phyloP scores from a whole-genome alignment of 2,113 vertebrate genomes.

The Pachypanchax playfairii region DNA sequence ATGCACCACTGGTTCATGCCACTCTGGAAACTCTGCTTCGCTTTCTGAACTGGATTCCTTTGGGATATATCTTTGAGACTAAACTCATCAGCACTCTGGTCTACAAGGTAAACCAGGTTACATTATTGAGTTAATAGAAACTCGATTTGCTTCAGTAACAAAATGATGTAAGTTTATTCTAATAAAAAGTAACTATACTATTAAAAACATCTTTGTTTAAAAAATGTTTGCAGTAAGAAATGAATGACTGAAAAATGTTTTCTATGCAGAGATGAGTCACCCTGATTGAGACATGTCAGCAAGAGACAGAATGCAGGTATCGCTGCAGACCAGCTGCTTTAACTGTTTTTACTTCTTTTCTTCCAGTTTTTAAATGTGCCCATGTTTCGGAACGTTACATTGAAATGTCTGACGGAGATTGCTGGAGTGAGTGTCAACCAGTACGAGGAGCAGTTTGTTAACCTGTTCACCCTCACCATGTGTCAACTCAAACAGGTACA shows the following conservation, averaged over 20 bases:
- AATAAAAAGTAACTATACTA: too few species aligned
- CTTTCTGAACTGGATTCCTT: constrained; percentile 99
- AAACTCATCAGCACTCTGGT: constrained; percentile 98
- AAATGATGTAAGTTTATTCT: too few species aligned
- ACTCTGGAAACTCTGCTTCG: constrained; percentile 97
- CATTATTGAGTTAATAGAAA: too few species aligned
- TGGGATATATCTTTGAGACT: constrained; percentile 99
- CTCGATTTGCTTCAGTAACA: too few species aligned
- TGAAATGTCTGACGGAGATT: constrained; percentile 99
- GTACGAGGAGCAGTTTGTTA: constrained; percentile 98
- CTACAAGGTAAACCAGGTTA: constrained; percentile 96
- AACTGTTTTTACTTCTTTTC: not conserved
- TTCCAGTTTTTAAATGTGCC: constrained; percentile 96
- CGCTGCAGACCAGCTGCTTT: not conserved
- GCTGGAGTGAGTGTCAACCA: constrained; percentile 98
- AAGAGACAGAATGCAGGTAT: too few species aligned
- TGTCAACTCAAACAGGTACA: constrained; percentile 97
- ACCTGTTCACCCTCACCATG: constrained; percentile 97
- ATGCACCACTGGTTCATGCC: constrained; percentile 96
- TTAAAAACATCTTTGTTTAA: too few species aligned
- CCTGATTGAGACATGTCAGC: too few species aligned
- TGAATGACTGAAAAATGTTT: too few species aligned
- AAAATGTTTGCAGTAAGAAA: too few species aligned
- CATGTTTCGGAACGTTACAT: constrained; percentile 98
- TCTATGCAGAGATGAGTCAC: too few species aligned